Conservation (phyloP, 1,140 invertebrate genomes). For the Diorhabda elongata region DNA sequence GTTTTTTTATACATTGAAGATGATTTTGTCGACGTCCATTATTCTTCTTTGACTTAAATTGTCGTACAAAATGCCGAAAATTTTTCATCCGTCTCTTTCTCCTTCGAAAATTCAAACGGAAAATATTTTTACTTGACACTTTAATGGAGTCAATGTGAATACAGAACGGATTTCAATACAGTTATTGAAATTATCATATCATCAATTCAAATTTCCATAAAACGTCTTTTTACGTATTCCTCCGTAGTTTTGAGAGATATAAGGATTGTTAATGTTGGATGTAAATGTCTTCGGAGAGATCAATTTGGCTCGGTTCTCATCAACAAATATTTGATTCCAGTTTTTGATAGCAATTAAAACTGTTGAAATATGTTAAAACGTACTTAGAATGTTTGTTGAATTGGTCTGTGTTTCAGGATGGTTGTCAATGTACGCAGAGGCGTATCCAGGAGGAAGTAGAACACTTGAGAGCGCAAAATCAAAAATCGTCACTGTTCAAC, state of each 20-base stretch:
- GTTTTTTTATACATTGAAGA: constrained; percentile 30
- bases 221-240: no score
- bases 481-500: constrained; percentile 39
- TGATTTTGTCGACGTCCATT: constrained; percentile 12
- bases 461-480: constrained; percentile 36
- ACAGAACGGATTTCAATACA: no score
- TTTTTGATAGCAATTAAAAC: no score
- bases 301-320: neutral
- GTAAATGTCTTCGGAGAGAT: neutral
- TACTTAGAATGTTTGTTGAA: neutral
- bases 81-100: neutral
- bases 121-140: neutral
- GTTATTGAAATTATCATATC: no score
- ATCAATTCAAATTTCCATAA: no score
- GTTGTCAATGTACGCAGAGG: constrained; percentile 47
- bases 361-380: no score
- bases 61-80: constrained; percentile 3
- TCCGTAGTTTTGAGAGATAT: no score
- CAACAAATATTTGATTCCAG: no score
- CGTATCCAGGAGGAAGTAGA: constrained; percentile 48
- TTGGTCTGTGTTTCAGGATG: constrained; percentile 37
- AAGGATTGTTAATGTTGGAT: neutral
- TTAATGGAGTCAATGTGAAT: no score
- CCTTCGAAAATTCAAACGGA: neutral
- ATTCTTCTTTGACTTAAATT: neutral